Percentiles rank a stretch among this genome's conserved stretches.
These are phyloP conservation scores for Dreissena polymorpha DNA, from an alignment of 1,140 invertebrate genomes.

Conservation along the genomic window DNA sequence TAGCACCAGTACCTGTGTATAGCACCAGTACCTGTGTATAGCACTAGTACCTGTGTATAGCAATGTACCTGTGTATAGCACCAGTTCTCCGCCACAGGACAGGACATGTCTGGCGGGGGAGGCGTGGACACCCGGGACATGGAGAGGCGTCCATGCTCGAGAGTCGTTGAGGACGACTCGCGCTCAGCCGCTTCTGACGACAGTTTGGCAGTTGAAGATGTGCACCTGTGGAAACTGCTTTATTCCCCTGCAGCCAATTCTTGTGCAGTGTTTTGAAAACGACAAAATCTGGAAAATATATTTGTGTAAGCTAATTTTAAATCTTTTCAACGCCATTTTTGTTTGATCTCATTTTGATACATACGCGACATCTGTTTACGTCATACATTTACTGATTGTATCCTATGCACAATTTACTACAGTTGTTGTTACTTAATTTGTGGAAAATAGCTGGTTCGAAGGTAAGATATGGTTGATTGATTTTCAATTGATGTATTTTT, in stretches of 20 bases:
- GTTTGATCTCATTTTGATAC: too few relatives aligned
- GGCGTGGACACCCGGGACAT: slow-evolving; percentile 75
- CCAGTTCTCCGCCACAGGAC: slow-evolving; percentile 81
- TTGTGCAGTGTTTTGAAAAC: not conserved
- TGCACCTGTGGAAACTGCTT: slow-evolving; percentile 17
- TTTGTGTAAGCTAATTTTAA: not conserved
- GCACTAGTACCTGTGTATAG: too few relatives aligned
- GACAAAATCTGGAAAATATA: not conserved
- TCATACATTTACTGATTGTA: too few relatives aligned
- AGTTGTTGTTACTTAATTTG: too few relatives aligned
- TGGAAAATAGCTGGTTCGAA: too few relatives aligned
- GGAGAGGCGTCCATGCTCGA: slow-evolving; percentile 73
- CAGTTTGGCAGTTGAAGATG: slow-evolving; percentile 58
- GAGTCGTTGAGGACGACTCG: slow-evolving; percentile 70
- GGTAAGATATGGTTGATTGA: too few relatives aligned
- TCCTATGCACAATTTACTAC: too few relatives aligned
- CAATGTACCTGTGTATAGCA: slow-evolving; percentile 81
- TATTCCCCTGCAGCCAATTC: not conserved
- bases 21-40: slow-evolving; percentile 81
- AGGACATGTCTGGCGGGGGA: slow-evolving; percentile 77
- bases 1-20: slow-evolving; percentile 81
- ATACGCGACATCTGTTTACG: too few relatives aligned
- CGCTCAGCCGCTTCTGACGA: slow-evolving; percentile 65
- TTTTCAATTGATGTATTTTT: too few relatives aligned
- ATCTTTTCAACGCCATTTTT: not conserved